Base-by-base conservation (phyloP, 2,113 vertebrate genomes). In the Speoplatyrhinus poulsoni region DNA sequence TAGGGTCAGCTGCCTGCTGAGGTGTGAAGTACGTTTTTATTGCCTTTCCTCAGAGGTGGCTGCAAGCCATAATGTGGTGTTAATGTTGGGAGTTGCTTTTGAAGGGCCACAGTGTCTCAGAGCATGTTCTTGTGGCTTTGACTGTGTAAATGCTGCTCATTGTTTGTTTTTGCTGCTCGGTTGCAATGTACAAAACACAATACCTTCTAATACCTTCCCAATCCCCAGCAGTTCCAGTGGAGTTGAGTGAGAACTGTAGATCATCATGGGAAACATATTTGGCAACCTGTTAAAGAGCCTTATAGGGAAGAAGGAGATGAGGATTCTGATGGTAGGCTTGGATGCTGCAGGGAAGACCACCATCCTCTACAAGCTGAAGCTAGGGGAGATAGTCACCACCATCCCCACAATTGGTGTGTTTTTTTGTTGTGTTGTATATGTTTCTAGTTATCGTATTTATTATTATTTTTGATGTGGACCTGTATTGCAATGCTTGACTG, bases 261-360 rank as follows among this genome's bases (percentile, higher is more conserved):
- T 79, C 76, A 76, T 86, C 93, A 97, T 97, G 96, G 96, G 96
- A 72, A 96, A 95, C 86, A 94, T 96, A 83, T 95, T 97, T 73
- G 94, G 96, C 75, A 98, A 96, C 86, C 93, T 97, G 82, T 78
- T 98, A 69, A 98, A 97, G 91, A 96, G 96, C 91, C 92, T 99
- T 61, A 95, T 98, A 80, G 95, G 95, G 59, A 97, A 96, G 90
- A 97, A 96, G 84, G 95, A 97, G 88, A 97, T 97, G 95, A 90
- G 95, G 72, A 96, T 97, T 81, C 92, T 97, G 53, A 97, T 98
- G 96, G 95, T 94, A 86, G 93, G 93, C n/a, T 86, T 96, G 76
- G 95, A 97, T 26, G 96, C 95, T 0, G 96, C 96, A 1, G 95
- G 95, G 4, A 97, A 96, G 89, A 97, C 96, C 67, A 97, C 95